Conservation (phyloP, 2,888 invertebrate species). For the Hybos culiciformis region DNA sequence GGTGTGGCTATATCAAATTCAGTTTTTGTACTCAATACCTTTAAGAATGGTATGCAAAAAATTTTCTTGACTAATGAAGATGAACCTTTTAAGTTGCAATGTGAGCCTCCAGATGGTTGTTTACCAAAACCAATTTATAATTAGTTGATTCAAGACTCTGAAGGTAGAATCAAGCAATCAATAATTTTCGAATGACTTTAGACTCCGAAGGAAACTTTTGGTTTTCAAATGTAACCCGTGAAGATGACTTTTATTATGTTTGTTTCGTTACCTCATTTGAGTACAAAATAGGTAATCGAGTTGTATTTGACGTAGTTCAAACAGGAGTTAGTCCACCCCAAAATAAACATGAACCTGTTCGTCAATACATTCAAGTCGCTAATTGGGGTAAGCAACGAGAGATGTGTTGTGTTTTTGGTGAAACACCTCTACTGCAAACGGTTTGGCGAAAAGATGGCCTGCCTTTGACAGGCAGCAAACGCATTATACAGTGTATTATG, state of each 20-base stretch:
- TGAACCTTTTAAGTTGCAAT: conserved; percentile 73
- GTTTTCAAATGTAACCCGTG: conserved; percentile 84
- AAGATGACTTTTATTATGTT: conserved; percentile 71
- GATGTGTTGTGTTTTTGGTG: conserved; percentile 91
- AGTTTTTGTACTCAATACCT: conserved; percentile 82
- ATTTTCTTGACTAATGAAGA: conserved; percentile 61
- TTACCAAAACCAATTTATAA: conserved; percentile 89
- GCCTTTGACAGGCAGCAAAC: conserved; percentile 53
- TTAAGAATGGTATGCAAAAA: conserved; percentile 53
- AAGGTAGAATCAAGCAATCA: conserved; percentile 71
- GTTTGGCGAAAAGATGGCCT: conserved; percentile 79
- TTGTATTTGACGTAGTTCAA: conserved; percentile 62
- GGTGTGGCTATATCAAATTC: conserved; percentile 89
- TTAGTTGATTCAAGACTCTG: conserved; percentile 77
- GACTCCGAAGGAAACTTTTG: conserved; percentile 96
- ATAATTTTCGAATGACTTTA: conserved; percentile 85
- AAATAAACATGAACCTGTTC: conserved; percentile 60
- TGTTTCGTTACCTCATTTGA: conserved; percentile 90
- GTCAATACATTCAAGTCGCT: conserved; percentile 78
- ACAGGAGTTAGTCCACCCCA: conserved; percentile 64
- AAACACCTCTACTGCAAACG: conserved; percentile 89
- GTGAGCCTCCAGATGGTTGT: conserved; percentile 92
- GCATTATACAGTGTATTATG: conserved; percentile 76
- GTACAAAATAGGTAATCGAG: conserved; percentile 78
- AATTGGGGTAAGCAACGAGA: conserved; percentile 69